A percentile compares a stretch with the other conserved stretches of the same genome.
phyloP scores from a whole-genome alignment of 2,797 vertebrate genomes.

The Schizopygopsis pylzovi region DNA sequence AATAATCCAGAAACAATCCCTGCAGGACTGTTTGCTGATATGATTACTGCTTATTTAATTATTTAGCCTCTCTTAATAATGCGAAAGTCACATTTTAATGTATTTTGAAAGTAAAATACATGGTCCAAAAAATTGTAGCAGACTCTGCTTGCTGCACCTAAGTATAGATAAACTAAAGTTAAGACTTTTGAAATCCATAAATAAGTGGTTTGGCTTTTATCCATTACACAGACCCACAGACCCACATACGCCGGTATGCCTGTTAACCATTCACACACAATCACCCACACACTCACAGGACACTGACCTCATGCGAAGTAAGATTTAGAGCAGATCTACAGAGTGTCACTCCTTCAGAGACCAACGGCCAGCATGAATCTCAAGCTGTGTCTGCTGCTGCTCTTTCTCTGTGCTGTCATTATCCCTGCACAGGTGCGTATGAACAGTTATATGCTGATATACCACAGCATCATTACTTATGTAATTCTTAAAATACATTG shows the following conservation, averaged over 20 bases:
- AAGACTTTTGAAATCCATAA: slow-evolving; percentile 7
- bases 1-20: not conserved
- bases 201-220: slow-evolving; percentile 11
- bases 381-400: slow-evolving; percentile 71
- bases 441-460: not conserved
- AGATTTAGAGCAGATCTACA: slow-evolving; percentile 38
- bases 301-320: slow-evolving; percentile 50
- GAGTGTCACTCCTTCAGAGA: slow-evolving; percentile 59
- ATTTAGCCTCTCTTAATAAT: not conserved
- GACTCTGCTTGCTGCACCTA: not conserved
- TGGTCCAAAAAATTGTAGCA: not conserved
- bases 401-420: slow-evolving; percentile 70
- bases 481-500: not conserved
- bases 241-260: not conserved
- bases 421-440: slow-evolving; percentile 73
- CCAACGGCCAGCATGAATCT: slow-evolving; percentile 73
- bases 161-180: not conserved
- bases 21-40: not conserved
- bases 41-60: not conserved
- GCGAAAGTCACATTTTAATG: not conserved
- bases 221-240: not conserved
- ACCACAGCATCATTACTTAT: not conserved
- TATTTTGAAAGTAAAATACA: not conserved
- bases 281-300: slow-evolving; percentile 54
- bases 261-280: slow-evolving; percentile 18